Evolutionary conservation across 1,140 invertebrate species (phyloP).

Genomic region (Drosophila bipectinata): DNA sequence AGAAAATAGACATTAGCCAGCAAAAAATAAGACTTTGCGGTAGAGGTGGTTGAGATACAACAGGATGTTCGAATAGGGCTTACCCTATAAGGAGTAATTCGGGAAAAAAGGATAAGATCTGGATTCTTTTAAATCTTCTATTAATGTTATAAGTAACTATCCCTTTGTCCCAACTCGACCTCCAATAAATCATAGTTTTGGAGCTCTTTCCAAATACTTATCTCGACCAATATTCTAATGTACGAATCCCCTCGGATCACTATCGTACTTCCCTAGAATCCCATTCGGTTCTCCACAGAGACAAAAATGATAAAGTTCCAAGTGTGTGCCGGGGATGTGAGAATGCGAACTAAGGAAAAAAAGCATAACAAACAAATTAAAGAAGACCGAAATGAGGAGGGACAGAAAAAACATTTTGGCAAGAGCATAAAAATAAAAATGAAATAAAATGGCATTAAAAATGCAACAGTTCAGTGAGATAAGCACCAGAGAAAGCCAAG

Average conservation of each 20-base stretch:
- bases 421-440: conserved; percentile 71
- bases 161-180: no score
- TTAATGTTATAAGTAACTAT: no score
- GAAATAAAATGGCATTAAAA: conserved; percentile 74
- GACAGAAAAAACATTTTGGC: conserved; percentile 48
- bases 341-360: conserved; percentile 18
- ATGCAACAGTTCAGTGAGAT: conserved; percentile 70
- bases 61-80: not conserved
- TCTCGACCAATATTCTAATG: not conserved
- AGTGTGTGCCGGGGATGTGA: conserved; percentile 14
- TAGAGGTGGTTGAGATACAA: not conserved
- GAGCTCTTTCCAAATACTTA: not conserved
- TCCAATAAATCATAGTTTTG: not conserved
- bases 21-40: conserved; percentile 20
- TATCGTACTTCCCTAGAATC: conserved; percentile 3
- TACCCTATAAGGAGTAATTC: conserved; percentile 9
- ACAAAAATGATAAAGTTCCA: conserved; percentile 69
- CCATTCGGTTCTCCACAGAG: conserved; percentile 6
- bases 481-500: conserved; percentile 54
- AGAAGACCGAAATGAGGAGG: conserved; percentile 16
- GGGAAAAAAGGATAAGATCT: not conserved
- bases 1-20: conserved; percentile 54
- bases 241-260: conserved; percentile 6
- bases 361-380: conserved; percentile 19
- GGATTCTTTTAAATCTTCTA: no score